Percentiles rank a stretch among this genome's conserved stretches.
These are phyloP conservation scores for Tuberolachnus salignus DNA, from an alignment of 2,888 invertebrate species.

Conservation along the genomic window DNA sequence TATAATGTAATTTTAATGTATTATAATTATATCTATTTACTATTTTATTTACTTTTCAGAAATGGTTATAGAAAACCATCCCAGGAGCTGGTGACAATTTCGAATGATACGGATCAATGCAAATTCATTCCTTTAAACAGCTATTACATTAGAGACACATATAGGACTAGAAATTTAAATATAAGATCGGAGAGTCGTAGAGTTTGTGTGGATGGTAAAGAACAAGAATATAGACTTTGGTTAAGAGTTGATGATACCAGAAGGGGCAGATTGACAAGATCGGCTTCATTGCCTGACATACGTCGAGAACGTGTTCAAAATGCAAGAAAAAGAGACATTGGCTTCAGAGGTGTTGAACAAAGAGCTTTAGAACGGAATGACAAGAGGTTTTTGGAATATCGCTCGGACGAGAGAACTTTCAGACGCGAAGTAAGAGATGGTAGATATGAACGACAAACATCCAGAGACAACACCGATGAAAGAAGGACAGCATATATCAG, in stretches of 20 bases:
- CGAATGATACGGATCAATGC: constrained; percentile 25
- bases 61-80: constrained; percentile 23
- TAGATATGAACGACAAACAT: background rate
- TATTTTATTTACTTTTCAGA: constrained; percentile 7
- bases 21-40: no score
- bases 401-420: constrained; percentile 3
- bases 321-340: constrained; percentile 3
- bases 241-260: constrained; percentile 18
- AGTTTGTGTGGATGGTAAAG: constrained; percentile 12
- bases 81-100: background rate
- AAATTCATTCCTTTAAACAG: constrained; percentile 7
- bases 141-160: constrained; percentile 38
- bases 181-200: constrained; percentile 23
- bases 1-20: no score
- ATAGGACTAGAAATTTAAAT: constrained; percentile 34
- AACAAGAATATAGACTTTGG: background rate
- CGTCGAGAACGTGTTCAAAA: constrained; percentile 4
- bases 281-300: constrained; percentile 35
- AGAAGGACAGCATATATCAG: background rate
- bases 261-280: constrained; percentile 21
- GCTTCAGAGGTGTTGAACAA: background rate
- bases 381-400: constrained; percentile 14
- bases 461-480: background rate
- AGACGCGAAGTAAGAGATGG: constrained; percentile 19
- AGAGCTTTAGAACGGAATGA: constrained; percentile 15